phyloP scores from a whole-genome alignment of 2,113 vertebrate species.

The Bufo bufo region DNA sequence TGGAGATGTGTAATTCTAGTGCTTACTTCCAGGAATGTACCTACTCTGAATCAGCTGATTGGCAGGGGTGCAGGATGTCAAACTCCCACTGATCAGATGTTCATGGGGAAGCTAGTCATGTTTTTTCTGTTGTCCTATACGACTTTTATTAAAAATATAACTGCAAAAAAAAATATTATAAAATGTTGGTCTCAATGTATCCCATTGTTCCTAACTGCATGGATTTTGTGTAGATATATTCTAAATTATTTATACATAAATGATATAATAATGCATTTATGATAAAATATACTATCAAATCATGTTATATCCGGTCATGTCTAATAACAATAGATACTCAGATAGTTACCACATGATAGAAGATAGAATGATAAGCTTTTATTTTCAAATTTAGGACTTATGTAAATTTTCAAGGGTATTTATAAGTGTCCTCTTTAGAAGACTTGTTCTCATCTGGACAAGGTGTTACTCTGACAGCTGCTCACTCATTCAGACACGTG shows the following conservation, averaged over 20 bases:
- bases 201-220: neutral
- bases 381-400: constrained; percentile 29
- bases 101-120: no score
- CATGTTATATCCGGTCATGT: neutral
- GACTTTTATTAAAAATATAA: no score
- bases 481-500: constrained; percentile 61
- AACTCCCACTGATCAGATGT: no score
- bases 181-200: neutral
- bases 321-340: neutral
- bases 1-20: no score
- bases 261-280: no score
- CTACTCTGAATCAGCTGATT: no score
- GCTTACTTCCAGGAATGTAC: no score
- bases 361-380: constrained; percentile 31
- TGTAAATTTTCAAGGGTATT: constrained; percentile 55
- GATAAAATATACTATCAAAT: no score
- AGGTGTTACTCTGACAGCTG: constrained; percentile 65
- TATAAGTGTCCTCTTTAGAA: constrained; percentile 58
- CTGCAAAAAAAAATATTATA: no score
- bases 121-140: no score
- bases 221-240: neutral
- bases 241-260: neutral
- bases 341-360: constrained; percentile 3
- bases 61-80: no score
- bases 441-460: constrained; percentile 63